Evolutionary conservation across 2,888 invertebrate species (phyloP), one percentile per base, ranked within the genome.

Genomic region (Balanococcus diminutus): DNA sequence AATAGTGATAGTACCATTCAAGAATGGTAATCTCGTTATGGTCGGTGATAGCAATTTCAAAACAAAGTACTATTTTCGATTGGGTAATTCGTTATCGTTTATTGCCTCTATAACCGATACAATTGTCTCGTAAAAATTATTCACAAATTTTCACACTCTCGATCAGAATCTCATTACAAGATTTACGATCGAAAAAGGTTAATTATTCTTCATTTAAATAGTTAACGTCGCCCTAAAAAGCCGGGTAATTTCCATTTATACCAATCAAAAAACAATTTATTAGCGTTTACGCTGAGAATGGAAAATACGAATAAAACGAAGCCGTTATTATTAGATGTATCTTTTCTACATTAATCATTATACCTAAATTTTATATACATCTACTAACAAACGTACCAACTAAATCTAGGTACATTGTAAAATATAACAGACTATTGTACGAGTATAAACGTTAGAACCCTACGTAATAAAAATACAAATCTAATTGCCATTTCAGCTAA

Each of bases 221-320:
- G 75, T 79, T 79, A 36, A 36, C 75, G 75, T 79, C 75, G 75
- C 22, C 28, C 32, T 36, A 36, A 79, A 79, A 79, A 79, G 75
- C 22, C 75, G 25, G 36, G 36, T 79, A 28, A 79, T 79, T 79
- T 79, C 36, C n/a, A 79, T 36, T 79, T 79, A 32, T 36, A 16
- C 75, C 75, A 79, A 79, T 79, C 75, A 79, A 79, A 79, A 79
- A 79, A 79, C 75, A 79, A 79, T 79, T 79, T 79, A 36, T 36
- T 79, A 79, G 75, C 75, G 36, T 79, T 36, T 22, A 36, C 75
- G 75, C 36, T 79, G 75, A 36, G 75, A 79, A 79, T 79, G 75
- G 36, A 79, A 79, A 32, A 36, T 36, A 72, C 46, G 56, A 22
- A 56, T 79, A 79, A 79, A 79, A 79, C n/a, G 75, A 36, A 36